Evolutionary conservation across 2,113 vertebrate genomes (phyloP).

Genomic region (Pluvialis apricaria): DNA sequence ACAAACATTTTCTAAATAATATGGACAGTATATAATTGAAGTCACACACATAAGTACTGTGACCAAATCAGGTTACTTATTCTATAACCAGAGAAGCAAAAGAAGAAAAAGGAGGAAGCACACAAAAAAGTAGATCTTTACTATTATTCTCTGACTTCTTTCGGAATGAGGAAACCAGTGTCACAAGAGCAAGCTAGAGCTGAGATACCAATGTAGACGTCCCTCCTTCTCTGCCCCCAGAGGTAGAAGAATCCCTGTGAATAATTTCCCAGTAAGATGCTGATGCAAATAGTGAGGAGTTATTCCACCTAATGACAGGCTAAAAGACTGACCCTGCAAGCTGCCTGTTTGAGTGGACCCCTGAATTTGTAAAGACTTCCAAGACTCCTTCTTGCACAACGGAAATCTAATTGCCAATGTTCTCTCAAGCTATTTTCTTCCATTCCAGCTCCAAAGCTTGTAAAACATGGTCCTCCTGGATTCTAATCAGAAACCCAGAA

Average conservation of each 20-base stretch:
- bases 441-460: constrained; percentile 18
- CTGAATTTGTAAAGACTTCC: not conserved
- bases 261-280: not conserved
- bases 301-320: not conserved
- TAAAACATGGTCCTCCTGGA: constrained; percentile 57
- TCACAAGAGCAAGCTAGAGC: not conserved
- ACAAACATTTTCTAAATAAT: not conserved
- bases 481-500: constrained; percentile 72
- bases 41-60: rapidly evolving
- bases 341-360: not conserved
- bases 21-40: not conserved
- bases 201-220: not conserved
- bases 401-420: not conserved
- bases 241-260: not conserved
- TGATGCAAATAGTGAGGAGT: not conserved
- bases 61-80: not conserved
- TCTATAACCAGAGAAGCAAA: not conserved
- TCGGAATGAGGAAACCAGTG: not conserved
- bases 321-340: not conserved
- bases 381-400: not conserved
- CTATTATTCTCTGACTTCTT: not conserved
- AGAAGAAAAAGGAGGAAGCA: not conserved
- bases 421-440: constrained; percentile 12
- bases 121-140: not conserved
- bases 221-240: not conserved